phyloP scores from a whole-genome alignment of 2,888 invertebrate species.

The Lamproptera curius region DNA sequence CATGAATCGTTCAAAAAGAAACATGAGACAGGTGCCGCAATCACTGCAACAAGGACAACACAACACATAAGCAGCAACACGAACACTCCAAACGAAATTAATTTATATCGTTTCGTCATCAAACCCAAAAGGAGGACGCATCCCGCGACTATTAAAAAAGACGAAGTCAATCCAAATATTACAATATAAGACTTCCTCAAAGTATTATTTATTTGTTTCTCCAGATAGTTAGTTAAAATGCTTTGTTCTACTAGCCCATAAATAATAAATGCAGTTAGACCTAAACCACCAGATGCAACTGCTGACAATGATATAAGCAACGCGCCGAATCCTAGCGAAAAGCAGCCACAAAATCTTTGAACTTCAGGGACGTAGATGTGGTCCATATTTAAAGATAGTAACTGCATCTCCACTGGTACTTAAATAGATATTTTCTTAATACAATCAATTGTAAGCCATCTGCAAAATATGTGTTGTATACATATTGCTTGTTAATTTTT shows the following conservation, averaged over 20 bases:
- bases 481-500: not conserved
- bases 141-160: conserved; percentile 33
- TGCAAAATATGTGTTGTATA: not conserved
- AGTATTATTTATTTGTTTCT: conserved; percentile 25
- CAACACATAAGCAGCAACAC: conserved; percentile 31
- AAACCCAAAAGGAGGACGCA: conserved; percentile 35
- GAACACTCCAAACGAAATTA: conserved; percentile 23
- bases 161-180: conserved; percentile 32
- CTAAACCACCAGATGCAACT: conserved; percentile 33
- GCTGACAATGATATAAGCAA: conserved; percentile 42
- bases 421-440: not conserved
- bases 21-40: conserved; percentile 36
- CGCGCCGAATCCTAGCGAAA: conserved; percentile 26
- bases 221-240: conserved; percentile 22
- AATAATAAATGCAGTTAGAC: conserved; percentile 36
- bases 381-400: conserved; percentile 20
- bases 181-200: conserved; percentile 37
- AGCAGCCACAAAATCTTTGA: conserved; percentile 31
- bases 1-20: conserved; percentile 37
- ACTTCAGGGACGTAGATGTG: conserved; percentile 34
- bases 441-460: not conserved
- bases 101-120: conserved; percentile 9
- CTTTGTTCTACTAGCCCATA: conserved; percentile 41
- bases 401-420: conserved; percentile 7
- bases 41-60: conserved; percentile 26